Conservation (phyloP, 2,888 invertebrate genomes). For the Maniola hyperantus region DNA sequence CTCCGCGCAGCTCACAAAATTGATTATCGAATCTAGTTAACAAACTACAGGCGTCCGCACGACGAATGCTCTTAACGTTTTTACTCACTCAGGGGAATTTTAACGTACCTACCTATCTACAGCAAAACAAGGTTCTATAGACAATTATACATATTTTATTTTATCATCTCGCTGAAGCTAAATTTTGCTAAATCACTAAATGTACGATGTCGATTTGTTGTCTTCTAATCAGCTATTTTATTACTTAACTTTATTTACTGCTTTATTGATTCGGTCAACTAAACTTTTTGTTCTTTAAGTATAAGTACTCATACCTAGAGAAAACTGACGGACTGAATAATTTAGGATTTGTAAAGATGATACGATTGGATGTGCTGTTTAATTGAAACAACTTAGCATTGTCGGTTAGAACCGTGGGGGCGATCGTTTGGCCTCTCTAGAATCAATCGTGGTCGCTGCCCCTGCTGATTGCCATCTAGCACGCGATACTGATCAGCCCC, state of each 20-base stretch:
- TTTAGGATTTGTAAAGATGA: not conserved
- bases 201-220: too few relatives aligned
- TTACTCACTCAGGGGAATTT: conserved; percentile 53
- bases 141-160: conserved; percentile 5
- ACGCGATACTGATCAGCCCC: conserved; percentile 76
- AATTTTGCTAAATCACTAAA: not conserved
- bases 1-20: conserved; percentile 62
- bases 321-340: too few relatives aligned
- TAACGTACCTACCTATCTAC: conserved; percentile 36
- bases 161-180: not conserved
- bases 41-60: conserved; percentile 65
- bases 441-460: conserved; percentile 76
- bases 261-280: too few relatives aligned
- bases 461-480: conserved; percentile 72
- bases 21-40: conserved; percentile 80
- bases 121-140: conserved; percentile 20
- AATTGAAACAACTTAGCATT: conserved; percentile 35
- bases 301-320: too few relatives aligned
- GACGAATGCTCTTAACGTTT: conserved; percentile 57
- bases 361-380: conserved; percentile 5
- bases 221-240: too few relatives aligned
- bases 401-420: conserved; percentile 38
- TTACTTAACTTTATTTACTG: too few relatives aligned
- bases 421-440: conserved; percentile 53
- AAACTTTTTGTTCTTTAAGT: too few relatives aligned